These are phyloP conservation scores for Arnoldichthys spilopterus DNA, from an alignment of 2,797 vertebrate species.

Conservation along the genomic window DNA sequence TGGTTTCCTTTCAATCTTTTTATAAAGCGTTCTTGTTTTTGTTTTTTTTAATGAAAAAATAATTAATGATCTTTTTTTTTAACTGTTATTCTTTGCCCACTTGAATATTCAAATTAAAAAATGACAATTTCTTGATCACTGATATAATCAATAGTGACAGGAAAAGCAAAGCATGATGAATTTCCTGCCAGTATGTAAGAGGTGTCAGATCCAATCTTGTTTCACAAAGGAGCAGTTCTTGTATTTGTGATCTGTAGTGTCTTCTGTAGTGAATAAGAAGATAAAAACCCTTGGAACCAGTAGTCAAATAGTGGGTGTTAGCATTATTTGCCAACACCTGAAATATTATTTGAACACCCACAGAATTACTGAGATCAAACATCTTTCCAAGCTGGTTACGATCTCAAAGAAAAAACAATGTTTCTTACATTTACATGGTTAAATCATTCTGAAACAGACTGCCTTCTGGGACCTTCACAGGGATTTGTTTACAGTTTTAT, in stretches of 20 bases:
- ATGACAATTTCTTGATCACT: no score
- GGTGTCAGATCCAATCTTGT: not conserved
- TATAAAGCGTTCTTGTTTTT: no score
- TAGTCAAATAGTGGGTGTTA: not conserved
- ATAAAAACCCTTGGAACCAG: not conserved
- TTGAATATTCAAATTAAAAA: no score
- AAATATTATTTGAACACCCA: conserved; percentile 16
- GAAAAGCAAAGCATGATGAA: not conserved
- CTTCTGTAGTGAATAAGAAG: not conserved
- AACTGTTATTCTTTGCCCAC: no score
- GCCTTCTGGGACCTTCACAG: not conserved
- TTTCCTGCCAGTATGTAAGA: not conserved
- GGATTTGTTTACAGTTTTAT: conserved; percentile 16
- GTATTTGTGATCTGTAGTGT: not conserved
- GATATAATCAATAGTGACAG: not conserved
- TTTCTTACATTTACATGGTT: conserved; percentile 31
- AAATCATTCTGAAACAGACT: conserved; percentile 18
- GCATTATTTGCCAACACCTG: conserved; percentile 13
- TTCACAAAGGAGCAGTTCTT: not conserved
- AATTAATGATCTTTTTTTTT: no score
- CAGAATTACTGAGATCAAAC: conserved; percentile 36
- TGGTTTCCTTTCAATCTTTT: no score
- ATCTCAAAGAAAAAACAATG: conserved; percentile 36
- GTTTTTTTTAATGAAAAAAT: no score
- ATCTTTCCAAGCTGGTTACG: conserved; percentile 1